Percentiles rank a stretch among this genome's conserved stretches.
Conservation (phyloP, 2,113 vertebrate species). For the Pseudopodoces humilis region DNA sequence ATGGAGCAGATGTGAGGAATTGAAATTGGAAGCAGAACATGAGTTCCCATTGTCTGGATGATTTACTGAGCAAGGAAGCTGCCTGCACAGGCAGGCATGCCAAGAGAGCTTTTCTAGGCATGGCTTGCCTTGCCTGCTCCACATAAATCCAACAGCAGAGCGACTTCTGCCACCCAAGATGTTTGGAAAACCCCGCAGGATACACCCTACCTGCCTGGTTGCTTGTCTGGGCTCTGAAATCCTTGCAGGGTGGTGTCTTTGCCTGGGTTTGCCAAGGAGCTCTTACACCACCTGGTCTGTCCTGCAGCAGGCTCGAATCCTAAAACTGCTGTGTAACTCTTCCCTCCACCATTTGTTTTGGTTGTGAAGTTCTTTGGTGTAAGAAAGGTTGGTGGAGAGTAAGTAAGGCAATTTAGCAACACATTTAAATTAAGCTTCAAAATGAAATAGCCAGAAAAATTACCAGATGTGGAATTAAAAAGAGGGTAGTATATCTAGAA, state of each 20-base stretch:
- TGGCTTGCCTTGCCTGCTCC: background rate
- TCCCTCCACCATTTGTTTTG: background rate
- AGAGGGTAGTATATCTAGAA: background rate
- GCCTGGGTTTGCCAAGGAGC: accelerated
- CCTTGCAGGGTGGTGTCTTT: background rate
- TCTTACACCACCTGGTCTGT: background rate
- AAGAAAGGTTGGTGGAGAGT: background rate
- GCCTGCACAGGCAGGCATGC: background rate
- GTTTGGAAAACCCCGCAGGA: background rate
- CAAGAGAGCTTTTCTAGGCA: background rate
- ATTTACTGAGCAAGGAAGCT: background rate
- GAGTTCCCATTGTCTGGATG: background rate
- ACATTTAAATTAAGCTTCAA: background rate
- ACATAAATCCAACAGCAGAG: background rate
- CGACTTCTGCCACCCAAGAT: background rate
- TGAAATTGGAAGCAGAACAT: background rate
- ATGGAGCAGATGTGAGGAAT: background rate
- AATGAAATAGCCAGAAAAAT: background rate
- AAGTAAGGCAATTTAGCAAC: background rate
- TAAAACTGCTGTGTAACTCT: background rate
- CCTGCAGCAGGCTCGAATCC: background rate
- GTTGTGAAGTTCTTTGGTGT: background rate
- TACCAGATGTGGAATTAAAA: background rate
- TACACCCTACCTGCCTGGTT: background rate
- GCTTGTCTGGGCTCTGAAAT: background rate